Percentiles rank a stretch among this genome's conserved stretches.
Evolutionary conservation across 23 tunicate species (phyloP).

Genomic region (Ciona savignyi): DNA sequence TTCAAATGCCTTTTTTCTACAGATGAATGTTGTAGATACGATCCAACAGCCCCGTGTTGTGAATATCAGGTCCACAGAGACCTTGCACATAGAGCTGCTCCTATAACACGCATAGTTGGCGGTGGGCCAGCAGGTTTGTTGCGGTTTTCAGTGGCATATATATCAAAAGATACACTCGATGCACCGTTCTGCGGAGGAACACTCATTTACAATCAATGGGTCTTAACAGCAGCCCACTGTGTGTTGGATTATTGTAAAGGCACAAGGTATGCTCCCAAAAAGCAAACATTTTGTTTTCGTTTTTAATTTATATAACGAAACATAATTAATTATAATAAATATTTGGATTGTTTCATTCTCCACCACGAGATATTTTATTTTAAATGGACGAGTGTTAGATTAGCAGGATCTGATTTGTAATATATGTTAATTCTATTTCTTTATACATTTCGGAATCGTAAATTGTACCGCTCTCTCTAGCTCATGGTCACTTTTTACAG

Average conservation of each 20-base stretch:
- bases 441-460: too few relatives aligned
- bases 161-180: constrained; percentile 18
- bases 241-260: constrained; percentile 61
- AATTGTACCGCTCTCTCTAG: too few relatives aligned
- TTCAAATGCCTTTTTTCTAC: too few relatives aligned
- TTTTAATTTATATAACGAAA: too few relatives aligned
- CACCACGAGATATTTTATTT: too few relatives aligned
- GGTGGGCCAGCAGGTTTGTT: constrained; percentile 72
- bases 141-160: constrained; percentile 61
- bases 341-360: too few relatives aligned
- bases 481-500: constrained; percentile 19
- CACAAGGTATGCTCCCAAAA: too few relatives aligned
- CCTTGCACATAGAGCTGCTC: constrained; percentile 19
- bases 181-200: constrained; percentile 93
- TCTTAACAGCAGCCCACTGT: constrained; percentile 96
- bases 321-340: too few relatives aligned
- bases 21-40: constrained; percentile 62
- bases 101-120: constrained; percentile 79
- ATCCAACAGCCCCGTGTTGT: constrained; percentile 72
- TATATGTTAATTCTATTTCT: too few relatives aligned
- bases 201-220: constrained; percentile 58
- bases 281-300: constrained; percentile 8
- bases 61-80: constrained; percentile 11
- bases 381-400: too few relatives aligned
- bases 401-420: too few relatives aligned